Percentiles rank a stretch among this genome's conserved stretches.
Conservation (phyloP, 2,797 vertebrate genomes). For the Pteropus rufus region DNA sequence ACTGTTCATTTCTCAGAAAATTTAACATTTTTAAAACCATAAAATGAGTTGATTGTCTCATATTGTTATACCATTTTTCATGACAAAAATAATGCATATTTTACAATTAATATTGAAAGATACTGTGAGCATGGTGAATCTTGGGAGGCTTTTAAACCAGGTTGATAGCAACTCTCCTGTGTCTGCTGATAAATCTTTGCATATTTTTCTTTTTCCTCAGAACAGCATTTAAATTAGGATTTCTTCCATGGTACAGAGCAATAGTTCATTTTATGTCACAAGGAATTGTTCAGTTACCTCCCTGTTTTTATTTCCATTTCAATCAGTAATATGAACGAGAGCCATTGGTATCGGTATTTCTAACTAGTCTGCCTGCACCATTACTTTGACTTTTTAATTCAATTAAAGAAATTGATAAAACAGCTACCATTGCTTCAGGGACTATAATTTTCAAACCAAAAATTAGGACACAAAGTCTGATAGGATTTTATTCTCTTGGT, state of each 20-base stretch:
- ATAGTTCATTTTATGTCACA: constrained; percentile 26
- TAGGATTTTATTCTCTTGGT: not conserved
- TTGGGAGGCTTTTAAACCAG: not conserved
- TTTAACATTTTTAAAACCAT: not conserved
- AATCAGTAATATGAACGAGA: not conserved
- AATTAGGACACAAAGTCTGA: not conserved
- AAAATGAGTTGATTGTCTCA: not conserved
- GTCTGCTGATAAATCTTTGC: not conserved
- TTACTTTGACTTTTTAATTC: constrained; percentile 7
- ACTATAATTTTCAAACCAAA: not conserved
- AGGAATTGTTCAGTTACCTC: not conserved
- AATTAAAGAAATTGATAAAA: not conserved
- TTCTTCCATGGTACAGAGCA: not conserved
- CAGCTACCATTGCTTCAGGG: not conserved
- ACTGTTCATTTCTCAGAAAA: not conserved
- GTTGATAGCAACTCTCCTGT: not conserved
- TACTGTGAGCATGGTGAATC: not conserved
- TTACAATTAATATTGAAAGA: not conserved
- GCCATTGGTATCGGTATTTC: not conserved
- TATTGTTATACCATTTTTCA: not conserved
- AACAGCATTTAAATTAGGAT: not conserved
- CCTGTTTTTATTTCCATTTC: not conserved
- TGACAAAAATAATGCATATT: not conserved
- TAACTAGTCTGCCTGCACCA: not conserved
- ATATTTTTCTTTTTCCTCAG: not conserved